phyloP scores from a whole-genome alignment of 1,140 invertebrate genomes.

The Episyrphus balteatus region DNA sequence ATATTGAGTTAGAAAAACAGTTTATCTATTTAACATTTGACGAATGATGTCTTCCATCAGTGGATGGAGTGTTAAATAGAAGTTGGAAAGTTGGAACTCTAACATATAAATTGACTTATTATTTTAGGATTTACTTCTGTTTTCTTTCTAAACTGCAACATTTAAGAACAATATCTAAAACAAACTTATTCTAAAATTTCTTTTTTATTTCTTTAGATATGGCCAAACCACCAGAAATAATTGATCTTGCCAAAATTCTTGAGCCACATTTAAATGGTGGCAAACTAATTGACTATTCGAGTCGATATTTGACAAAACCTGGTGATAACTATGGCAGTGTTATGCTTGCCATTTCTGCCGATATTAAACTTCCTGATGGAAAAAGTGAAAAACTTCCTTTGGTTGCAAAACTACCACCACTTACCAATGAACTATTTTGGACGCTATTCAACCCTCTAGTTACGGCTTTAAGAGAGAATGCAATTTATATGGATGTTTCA shows the following conservation, averaged over 20 bases:
- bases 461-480: conserved; percentile 46
- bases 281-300: conserved; percentile 15
- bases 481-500: conserved; percentile 42
- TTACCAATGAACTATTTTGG: conserved; percentile 43
- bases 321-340: conserved; percentile 51
- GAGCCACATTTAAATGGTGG: conserved; percentile 19
- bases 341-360: conserved; percentile 37
- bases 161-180: too few species aligned
- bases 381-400: conserved; percentile 36
- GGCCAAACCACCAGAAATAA: conserved; percentile 24
- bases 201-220: conserved; percentile 8
- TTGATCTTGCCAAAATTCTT: conserved; percentile 19
- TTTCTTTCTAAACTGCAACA: too few species aligned
- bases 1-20: too few species aligned
- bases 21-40: too few species aligned
- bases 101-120: too few species aligned
- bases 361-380: conserved; percentile 13
- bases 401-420: conserved; percentile 47
- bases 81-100: too few species aligned
- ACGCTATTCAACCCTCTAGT: conserved; percentile 45
- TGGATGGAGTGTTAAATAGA: too few species aligned
- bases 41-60: too few species aligned
- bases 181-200: too few species aligned
- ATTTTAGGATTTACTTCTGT: too few species aligned
- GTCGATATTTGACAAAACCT: conserved; percentile 37